Base-by-base conservation (phyloP, 2,888 invertebrate species). In the Torymus aiolomorphi region DNA sequence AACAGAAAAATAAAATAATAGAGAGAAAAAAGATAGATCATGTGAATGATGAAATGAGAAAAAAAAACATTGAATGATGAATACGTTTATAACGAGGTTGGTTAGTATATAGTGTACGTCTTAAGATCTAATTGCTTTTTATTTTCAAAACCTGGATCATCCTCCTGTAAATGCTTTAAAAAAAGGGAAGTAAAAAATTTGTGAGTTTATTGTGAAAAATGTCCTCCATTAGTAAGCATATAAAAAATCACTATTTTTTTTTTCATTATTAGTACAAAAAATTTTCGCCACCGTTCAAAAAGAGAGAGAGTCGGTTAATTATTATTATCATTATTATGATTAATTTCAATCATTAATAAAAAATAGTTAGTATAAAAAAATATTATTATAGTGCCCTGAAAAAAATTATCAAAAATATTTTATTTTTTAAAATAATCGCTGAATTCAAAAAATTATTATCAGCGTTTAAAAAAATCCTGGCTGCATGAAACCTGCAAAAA, bases 141-240 rank as follows among this genome's bases (percentile, higher is more conserved):
- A 77, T 81, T 56, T 88, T 88, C 86, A 88, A 90, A 91, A 90
- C 90, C 90, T 90, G 90, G 89, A 87, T 88, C 88, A 89, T 89
- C 90, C 89, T 90, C 90, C 91, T 91, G 90, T 88, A 90, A 91
- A 89, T 89, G 90, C 90, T 89, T 90, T 88, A 87, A 84, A 84
- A 84, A 84, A 85, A 84, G 87, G 87, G 86, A 89, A 87, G 88
- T 89, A 85, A 89, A 88, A 89, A 89, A 89, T 87, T 77, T n/a
- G 20, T 76, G 67, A 76, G 51, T 65, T 71, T 42, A 88, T 84
- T 86, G 86, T 88, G 87, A 88, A 71, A 57, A 70, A 69, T 20
- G 49, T 86, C 84, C 84, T 87, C 86, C 16, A 51, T 69, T 51
- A 66, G 62, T 73, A 69, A 87, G 83, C 85, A 85, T 88, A 86